Evolutionary conservation across 2,888 invertebrate species (phyloP).

Genomic region (Lasioglossum calceatum): DNA sequence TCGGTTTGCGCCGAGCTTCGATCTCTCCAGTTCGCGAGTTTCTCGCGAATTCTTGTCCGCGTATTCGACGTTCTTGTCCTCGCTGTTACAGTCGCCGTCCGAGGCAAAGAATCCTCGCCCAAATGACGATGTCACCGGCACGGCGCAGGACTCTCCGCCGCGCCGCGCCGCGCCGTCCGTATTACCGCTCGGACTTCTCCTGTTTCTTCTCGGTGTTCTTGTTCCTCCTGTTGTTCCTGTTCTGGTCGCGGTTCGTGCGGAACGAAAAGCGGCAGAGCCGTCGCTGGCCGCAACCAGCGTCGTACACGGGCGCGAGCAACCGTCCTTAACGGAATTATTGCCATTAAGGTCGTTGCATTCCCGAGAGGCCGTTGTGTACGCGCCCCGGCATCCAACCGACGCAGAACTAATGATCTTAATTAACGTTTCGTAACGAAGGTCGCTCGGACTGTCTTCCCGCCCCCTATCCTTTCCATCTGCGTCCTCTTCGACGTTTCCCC

Average conservation of each 20-base stretch:
- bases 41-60: conserved; percentile 66
- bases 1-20: conserved; percentile 41
- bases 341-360: conserved; percentile 79
- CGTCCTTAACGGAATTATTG: conserved; percentile 76
- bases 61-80: conserved; percentile 65
- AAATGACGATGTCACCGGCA: conserved; percentile 73
- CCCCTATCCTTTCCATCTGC: conserved; percentile 26
- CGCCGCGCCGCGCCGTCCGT: conserved; percentile 29
- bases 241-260: conserved; percentile 48
- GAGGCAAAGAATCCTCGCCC: conserved; percentile 67
- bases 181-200: conserved; percentile 32
- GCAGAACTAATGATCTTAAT: conserved; percentile 83
- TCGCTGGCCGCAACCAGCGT: conserved; percentile 34
- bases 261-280: conserved; percentile 60
- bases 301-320: conserved; percentile 68
- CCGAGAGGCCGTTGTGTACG: conserved; percentile 75
- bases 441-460: conserved; percentile 51
- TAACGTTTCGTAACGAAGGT: conserved; percentile 82
- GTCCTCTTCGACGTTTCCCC: conserved; percentile 15
- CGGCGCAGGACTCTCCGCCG: conserved; percentile 45
- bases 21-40: conserved; percentile 57
- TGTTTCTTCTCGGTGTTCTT: conserved; percentile 18
- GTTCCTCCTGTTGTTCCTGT: conserved; percentile 13
- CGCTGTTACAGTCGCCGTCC: conserved; percentile 61
- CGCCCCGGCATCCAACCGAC: conserved; percentile 77